A percentile compares a stretch with the other conserved stretches of the same genome.
phyloP scores from a whole-genome alignment of 2,888 invertebrate species.

The Coremacera marginata region DNA sequence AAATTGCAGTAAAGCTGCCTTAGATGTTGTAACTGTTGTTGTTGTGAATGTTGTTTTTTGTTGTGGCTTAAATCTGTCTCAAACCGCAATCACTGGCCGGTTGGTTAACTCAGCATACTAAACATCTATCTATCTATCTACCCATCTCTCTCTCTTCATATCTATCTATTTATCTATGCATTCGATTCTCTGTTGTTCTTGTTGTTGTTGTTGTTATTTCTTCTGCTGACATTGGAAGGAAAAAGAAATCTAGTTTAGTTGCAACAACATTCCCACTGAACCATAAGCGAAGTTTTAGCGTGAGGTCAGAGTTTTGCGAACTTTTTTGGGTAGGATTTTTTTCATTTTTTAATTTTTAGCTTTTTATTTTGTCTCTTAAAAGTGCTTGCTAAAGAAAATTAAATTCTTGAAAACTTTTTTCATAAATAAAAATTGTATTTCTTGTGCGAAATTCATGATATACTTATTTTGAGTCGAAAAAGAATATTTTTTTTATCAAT shows the following conservation, averaged over 20 bases:
- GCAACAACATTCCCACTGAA: no score
- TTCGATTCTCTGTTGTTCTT: neutral
- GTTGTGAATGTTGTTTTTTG: neutral
- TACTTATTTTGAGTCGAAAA: no score
- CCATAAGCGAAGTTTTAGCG: no score
- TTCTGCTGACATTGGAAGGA: constrained; percentile 13
- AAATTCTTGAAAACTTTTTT: no score
- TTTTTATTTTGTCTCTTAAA: no score
- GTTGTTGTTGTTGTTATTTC: constrained; percentile 1
- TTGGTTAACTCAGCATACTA: neutral
- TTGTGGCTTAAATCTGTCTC: neutral
- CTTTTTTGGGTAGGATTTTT: no score
- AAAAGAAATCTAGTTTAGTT: neutral
- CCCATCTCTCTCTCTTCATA: neutral
- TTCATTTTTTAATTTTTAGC: no score
- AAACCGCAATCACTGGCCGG: neutral
- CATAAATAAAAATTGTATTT: no score
- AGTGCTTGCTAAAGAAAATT: no score
- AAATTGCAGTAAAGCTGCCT: neutral
- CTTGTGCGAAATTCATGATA: no score
- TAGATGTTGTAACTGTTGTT: neutral
- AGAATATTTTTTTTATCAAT: no score
- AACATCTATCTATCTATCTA: neutral
- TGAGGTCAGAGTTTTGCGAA: no score
- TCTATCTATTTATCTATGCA: neutral